A percentile compares a stretch with the other conserved stretches of the same genome.
These are phyloP conservation scores for Sebastes vulpes DNA, from an alignment of 2,797 vertebrate genomes.

Conservation along the genomic window DNA sequence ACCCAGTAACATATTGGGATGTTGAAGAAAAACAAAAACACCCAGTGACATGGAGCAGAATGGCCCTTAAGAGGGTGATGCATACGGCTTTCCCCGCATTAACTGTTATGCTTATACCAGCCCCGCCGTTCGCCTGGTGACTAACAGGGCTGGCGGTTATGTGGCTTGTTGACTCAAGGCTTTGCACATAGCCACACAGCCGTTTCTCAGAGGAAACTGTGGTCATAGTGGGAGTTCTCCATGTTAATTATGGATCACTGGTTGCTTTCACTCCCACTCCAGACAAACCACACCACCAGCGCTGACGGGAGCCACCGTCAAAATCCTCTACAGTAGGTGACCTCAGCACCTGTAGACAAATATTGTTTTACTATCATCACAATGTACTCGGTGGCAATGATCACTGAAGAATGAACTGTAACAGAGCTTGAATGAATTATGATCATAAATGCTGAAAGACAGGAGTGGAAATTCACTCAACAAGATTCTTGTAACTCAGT, in stretches of 20 bases:
- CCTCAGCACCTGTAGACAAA: slow-evolving; percentile 70
- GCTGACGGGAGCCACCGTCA: slow-evolving; percentile 60
- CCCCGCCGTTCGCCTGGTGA: slow-evolving; percentile 70
- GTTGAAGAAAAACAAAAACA: slow-evolving; percentile 57
- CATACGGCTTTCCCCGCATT: slow-evolving; percentile 49
- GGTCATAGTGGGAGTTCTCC: slow-evolving; percentile 82
- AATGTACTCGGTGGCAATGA: slow-evolving; percentile 21
- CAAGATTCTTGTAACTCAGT: slow-evolving; percentile 39
- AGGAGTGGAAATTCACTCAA: slow-evolving; percentile 51
- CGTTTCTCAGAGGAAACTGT: slow-evolving; percentile 84
- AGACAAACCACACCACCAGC: slow-evolving; percentile 72
- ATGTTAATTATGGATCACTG: slow-evolving; percentile 81
- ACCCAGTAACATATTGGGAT: slow-evolving; percentile 39
- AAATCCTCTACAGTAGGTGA: slow-evolving; percentile 51
- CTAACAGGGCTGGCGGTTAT: slow-evolving; percentile 74
- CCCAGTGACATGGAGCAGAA: slow-evolving; percentile 29
- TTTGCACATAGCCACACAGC: slow-evolving; percentile 76
- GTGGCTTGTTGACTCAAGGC: slow-evolving; percentile 81
- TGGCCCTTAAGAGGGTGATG: slow-evolving; percentile 34
- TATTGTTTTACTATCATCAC: slow-evolving; percentile 37
- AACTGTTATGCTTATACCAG: slow-evolving; percentile 53
- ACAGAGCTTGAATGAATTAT: slow-evolving; percentile 22
- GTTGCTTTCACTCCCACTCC: slow-evolving; percentile 77
- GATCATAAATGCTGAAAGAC: slow-evolving; percentile 30
- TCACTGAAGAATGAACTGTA: slow-evolving; percentile 17